phyloP scores from a whole-genome alignment of 2,113 vertebrate species.

The Salvelinus sp. region DNA sequence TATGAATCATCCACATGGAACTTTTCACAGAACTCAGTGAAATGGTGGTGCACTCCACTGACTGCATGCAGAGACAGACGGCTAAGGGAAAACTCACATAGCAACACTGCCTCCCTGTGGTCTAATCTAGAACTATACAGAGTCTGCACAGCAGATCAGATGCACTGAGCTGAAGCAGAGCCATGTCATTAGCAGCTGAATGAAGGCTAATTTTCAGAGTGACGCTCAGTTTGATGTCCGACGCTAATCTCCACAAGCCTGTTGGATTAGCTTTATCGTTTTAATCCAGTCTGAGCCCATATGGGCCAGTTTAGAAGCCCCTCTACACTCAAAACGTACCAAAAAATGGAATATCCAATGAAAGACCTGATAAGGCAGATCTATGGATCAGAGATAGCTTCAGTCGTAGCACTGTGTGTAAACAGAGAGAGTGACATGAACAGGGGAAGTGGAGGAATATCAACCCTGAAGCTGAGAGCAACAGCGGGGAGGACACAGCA shows the following conservation, averaged over 20 bases:
- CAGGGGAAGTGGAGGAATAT: not conserved
- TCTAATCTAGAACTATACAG: not conserved
- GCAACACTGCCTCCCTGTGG: slow-evolving; percentile 72
- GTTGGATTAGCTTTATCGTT: slow-evolving; percentile 12
- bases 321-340: not conserved
- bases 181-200: slow-evolving; percentile 17
- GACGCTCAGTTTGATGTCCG: slow-evolving; percentile 34
- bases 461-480: not conserved
- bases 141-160: slow-evolving; percentile 4
- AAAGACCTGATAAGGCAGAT: not conserved
- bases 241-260: slow-evolving; percentile 29
- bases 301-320: slow-evolving; percentile 11
- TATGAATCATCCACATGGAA: slow-evolving; percentile 54
- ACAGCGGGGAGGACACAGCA: not conserved
- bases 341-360: not conserved
- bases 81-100: slow-evolving; percentile 12
- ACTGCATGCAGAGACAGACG: not conserved
- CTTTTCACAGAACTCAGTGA: slow-evolving; percentile 38
- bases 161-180: slow-evolving; percentile 11
- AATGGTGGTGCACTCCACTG: slow-evolving; percentile 13
- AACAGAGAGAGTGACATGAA: not conserved
- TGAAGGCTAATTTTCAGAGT: slow-evolving; percentile 39
- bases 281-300: slow-evolving; percentile 8
- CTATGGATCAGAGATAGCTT: not conserved
- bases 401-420: not conserved